Percentiles rank a stretch among this genome's conserved stretches.
These are phyloP conservation scores for Microchrysa polita DNA, from an alignment of 2,888 invertebrate genomes.

Conservation along the genomic window DNA sequence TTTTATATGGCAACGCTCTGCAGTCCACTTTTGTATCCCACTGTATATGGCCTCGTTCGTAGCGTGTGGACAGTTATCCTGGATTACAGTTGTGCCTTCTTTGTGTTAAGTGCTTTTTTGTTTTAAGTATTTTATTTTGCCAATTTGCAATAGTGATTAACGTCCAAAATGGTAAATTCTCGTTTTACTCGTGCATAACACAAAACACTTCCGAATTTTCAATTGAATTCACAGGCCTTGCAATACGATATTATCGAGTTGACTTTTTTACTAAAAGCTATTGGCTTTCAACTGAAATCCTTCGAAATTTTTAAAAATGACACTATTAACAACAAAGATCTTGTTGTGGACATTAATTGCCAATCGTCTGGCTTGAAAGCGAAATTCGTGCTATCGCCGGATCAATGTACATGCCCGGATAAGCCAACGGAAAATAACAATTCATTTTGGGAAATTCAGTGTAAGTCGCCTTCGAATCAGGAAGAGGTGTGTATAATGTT, in stretches of 20 bases:
- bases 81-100: too few relatives aligned
- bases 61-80: too few relatives aligned
- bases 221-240: too few relatives aligned
- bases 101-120: too few relatives aligned
- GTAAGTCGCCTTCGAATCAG: constrained; percentile 45
- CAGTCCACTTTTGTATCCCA: too few relatives aligned
- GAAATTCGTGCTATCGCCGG: constrained; percentile 38
- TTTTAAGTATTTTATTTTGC: too few relatives aligned
- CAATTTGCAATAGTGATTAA: too few relatives aligned
- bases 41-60: too few relatives aligned
- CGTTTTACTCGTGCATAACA: too few relatives aligned
- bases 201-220: too few relatives aligned
- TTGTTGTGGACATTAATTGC: constrained; percentile 48
- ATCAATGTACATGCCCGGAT: constrained; percentile 49
- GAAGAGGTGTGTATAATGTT: constrained; percentile 29
- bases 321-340: constrained; percentile 29
- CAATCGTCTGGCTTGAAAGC: constrained; percentile 47
- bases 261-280: constrained; percentile 48
- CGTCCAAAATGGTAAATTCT: too few relatives aligned
- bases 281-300: constrained; percentile 49
- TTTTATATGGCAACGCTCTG: too few relatives aligned
- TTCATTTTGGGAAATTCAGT: constrained; percentile 51
- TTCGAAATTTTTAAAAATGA: constrained; percentile 44
- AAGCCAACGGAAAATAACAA: constrained; percentile 48
- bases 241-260: constrained; percentile 49